phyloP scores from a whole-genome alignment of 2,113 vertebrate species.

The Romanogobio albipinnatus region DNA sequence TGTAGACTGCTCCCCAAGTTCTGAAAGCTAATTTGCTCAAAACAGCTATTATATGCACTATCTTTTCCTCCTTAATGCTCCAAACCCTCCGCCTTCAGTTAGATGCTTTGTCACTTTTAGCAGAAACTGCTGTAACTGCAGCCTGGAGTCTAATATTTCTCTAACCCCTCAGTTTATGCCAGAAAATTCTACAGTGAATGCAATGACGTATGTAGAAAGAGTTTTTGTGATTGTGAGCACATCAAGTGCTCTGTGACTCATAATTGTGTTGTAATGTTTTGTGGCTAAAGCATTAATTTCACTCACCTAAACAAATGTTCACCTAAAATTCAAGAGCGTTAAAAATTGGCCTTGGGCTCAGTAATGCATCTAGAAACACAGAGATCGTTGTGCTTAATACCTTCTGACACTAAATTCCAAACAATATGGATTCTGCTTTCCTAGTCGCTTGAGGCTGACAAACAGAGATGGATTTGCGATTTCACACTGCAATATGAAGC shows the following conservation, averaged over 20 bases:
- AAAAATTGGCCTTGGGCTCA: not conserved
- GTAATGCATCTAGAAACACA: not conserved
- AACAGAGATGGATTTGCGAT: slow-evolving; percentile 8
- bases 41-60: slow-evolving; percentile 29
- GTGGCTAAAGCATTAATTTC: not conserved
- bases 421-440: not conserved
- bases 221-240: not conserved
- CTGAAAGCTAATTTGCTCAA: slow-evolving; percentile 47
- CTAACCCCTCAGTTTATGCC: slow-evolving; percentile 9
- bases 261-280: not conserved
- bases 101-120: slow-evolving; percentile 37
- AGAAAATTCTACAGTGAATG: not conserved
- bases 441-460: not conserved
- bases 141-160: slow-evolving; percentile 35
- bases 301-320: not conserved
- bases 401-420: not conserved
- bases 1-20: slow-evolving; percentile 28
- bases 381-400: not conserved
- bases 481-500: not conserved
- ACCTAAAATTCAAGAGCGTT: not conserved
- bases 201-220: slow-evolving; percentile 8
- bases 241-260: not conserved
- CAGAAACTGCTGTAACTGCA: slow-evolving; percentile 43
- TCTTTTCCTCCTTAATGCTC: slow-evolving; percentile 26
- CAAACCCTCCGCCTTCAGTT: not conserved